A percentile compares a stretch with the other conserved stretches of the same genome.
Conservation (phyloP, 2,113 vertebrate species). For the Numenius arquata region DNA sequence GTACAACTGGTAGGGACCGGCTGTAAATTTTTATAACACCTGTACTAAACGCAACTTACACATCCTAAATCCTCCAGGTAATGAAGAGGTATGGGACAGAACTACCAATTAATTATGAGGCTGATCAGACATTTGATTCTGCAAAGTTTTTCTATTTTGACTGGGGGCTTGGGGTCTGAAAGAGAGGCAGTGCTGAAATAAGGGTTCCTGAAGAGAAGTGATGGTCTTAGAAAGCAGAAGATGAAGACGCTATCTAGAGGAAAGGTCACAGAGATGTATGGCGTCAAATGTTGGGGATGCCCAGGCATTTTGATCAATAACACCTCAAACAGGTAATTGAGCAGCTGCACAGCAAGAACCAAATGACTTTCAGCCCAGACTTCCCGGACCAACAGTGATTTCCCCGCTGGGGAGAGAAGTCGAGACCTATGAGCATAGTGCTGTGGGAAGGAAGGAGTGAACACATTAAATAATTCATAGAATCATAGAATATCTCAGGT, state of each 20-base stretch:
- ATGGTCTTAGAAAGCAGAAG: not conserved
- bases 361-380: rapidly evolving
- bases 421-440: not conserved
- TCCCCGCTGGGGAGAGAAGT: not conserved
- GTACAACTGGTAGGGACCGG: not conserved
- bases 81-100: not conserved
- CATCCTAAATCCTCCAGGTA: not conserved
- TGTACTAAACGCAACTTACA: not conserved
- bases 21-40: not conserved
- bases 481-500: not conserved
- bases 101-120: not conserved
- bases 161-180: not conserved
- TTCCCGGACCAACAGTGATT: not conserved
- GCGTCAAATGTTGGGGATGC: not conserved
- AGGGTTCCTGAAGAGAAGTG: not conserved
- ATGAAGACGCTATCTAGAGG: not conserved
- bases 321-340: not conserved
- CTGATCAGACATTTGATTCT: not conserved
- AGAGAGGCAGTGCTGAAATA: not conserved
- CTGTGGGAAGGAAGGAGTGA: not conserved
- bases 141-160: not conserved
- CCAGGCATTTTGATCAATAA: not conserved
- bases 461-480: not conserved
- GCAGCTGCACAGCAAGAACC: not conserved
- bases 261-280: rapidly evolving